These are phyloP conservation scores for Stegodyphus dumicola DNA, from an alignment of 1,140 invertebrate species.

Conservation along the genomic window DNA sequence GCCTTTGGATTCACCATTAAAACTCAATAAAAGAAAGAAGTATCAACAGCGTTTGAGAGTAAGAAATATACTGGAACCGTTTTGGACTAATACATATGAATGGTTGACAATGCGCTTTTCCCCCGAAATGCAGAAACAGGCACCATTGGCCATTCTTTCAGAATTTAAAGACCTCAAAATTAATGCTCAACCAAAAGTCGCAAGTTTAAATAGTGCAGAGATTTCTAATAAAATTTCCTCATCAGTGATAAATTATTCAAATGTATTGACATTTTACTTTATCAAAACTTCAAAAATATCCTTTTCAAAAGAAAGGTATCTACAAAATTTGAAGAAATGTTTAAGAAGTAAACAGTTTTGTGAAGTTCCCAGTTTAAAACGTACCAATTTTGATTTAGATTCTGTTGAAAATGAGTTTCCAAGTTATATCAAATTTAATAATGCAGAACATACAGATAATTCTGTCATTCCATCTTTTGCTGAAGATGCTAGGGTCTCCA, in stretches of 20 bases:
- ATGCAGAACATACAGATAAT: too few species aligned
- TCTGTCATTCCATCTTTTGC: too few species aligned
- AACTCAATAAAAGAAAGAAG: slow-evolving; percentile 27
- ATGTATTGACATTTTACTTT: slow-evolving; percentile 21
- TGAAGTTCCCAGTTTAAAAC: not conserved
- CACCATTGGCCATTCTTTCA: slow-evolving; percentile 24
- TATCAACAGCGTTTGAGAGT: slow-evolving; percentile 31
- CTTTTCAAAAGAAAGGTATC: slow-evolving; percentile 28
- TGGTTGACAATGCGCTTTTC: slow-evolving; percentile 33
- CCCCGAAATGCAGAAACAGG: slow-evolving; percentile 23
- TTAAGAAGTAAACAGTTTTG: slow-evolving; percentile 6
- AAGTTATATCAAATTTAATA: too few species aligned
- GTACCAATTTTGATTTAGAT: slow-evolving; percentile 10
- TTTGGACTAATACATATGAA: slow-evolving; percentile 51
- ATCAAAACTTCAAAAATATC: not conserved
- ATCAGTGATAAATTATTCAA: not conserved
- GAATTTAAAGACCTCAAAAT: slow-evolving; percentile 34
- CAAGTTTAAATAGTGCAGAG: not conserved
- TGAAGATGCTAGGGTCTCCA: too few species aligned
- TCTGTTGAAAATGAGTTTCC: too few species aligned
- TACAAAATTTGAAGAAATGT: slow-evolving; percentile 31
- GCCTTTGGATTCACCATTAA: slow-evolving; percentile 41
- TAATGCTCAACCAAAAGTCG: not conserved
- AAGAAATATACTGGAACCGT: slow-evolving; percentile 35
- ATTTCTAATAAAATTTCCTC: not conserved